Evolutionary conservation across 2,888 invertebrate species (phyloP), one percentile per base, ranked within the genome.

Genomic region (Hipparchia semele): DNA sequence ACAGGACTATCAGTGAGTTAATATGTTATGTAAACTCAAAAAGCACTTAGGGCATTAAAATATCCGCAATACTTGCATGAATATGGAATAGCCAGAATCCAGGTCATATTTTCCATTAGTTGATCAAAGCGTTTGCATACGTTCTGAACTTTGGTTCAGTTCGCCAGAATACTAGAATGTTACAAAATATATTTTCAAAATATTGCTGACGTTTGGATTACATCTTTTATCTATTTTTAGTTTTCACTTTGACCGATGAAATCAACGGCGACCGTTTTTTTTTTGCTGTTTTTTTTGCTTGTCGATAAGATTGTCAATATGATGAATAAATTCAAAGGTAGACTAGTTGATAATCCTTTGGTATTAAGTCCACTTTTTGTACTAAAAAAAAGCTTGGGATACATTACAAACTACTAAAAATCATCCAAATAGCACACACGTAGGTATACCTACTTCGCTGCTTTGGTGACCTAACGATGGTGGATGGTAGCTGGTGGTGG

Each of bases 71-170:
- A 60, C 51, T 68, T 51, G 68, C 60, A 60, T 59, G 68, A 68
- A 68, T 60, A 60, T 60, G 68, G 49, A 59, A 68, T 53, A 61
- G 60, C 39, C 39, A 69, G 53, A 69, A 69, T 69, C 69, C 69
- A 69, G 69, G 69, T 69, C 69, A 69, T 69, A 69, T 53, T 61
- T 69, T 53, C 69, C 69, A 69, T 69, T 69, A 69, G 69, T 54
- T 61, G 69, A 69, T 69, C 69, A 69, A 69, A 69, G 61, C 69
- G 60, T 53, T 69, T 69, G 69, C 60, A 61, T 69, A 69, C 33
- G 53, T 60, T 53, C 23, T 12, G 53, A 69, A 61, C 61, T 61
- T 61, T 39, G 23, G 69, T 53, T 61, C 39, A 53, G 61, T 51
- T 60, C n/a, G 39, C 8, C 39, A 53, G 39, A 61, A 68, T 60